phyloP scores from a whole-genome alignment of 2,797 vertebrate species.

The Sebastes itinus region DNA sequence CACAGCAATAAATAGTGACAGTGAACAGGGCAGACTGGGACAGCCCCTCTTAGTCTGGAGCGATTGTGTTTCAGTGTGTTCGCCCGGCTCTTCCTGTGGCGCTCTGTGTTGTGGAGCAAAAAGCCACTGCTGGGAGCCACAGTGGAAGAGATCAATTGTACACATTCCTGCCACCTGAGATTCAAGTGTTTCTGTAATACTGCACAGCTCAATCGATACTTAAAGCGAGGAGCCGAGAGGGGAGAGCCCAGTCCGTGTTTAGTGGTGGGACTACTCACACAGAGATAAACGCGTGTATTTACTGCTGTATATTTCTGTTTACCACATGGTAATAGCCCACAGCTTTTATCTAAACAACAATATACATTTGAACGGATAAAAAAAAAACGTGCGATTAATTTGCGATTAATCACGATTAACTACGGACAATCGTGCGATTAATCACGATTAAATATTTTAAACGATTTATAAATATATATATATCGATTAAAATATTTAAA shows the following conservation, averaged over 20 bases:
- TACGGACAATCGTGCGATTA: too few relatives aligned
- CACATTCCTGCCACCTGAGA: slow-evolving; percentile 90
- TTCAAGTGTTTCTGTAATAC: slow-evolving; percentile 88
- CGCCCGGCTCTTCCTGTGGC: slow-evolving; percentile 68
- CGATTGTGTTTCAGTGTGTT: slow-evolving; percentile 76
- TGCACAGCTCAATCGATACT: slow-evolving; percentile 89
- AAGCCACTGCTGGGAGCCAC: slow-evolving; percentile 82
- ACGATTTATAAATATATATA: too few relatives aligned
- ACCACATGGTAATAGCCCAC: not conserved
- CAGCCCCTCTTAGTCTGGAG: slow-evolving; percentile 65
- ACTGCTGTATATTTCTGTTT: slow-evolving; percentile 21
- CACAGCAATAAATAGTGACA: slow-evolving; percentile 59
- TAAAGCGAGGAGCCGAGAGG: slow-evolving; percentile 59
- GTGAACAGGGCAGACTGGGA: slow-evolving; percentile 61
- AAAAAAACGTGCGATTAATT: too few relatives aligned
- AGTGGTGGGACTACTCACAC: slow-evolving; percentile 76
- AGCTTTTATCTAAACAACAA: not conserved
- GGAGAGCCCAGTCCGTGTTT: slow-evolving; percentile 67
- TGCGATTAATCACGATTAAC: too few relatives aligned
- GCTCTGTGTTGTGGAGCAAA: slow-evolving; percentile 78
- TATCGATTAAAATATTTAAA: too few relatives aligned
- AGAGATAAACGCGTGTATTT: slow-evolving; percentile 67
- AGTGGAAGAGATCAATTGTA: slow-evolving; percentile 87
- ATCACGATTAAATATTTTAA: too few relatives aligned
- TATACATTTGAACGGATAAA: not conserved